Base-by-base conservation (phyloP, 1,140 invertebrate species). In the Drosophila virilis region DNA sequence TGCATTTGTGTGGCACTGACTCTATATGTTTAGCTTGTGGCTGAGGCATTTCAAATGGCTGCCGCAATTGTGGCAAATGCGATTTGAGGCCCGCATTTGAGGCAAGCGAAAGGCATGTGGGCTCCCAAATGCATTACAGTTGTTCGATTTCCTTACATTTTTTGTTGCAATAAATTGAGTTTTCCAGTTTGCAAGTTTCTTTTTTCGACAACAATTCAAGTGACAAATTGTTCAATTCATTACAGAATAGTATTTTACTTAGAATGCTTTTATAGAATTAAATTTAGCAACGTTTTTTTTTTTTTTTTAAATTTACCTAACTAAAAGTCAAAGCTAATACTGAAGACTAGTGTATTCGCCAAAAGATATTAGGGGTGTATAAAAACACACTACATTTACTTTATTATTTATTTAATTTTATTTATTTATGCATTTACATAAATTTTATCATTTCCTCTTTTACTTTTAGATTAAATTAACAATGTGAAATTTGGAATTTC, bases 81-180 rank as follows among this genome's bases (percentile, higher is more conserved):
- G 59, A 85, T 81, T 81, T 74, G 45, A 58, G 74, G 61, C 65
- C 64, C 46, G 46, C 43, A 64, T 38, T 32, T 51, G 52, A 5
- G 13, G 42, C 40, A 46, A 43, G 50, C 33, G 28, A 6, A 37
- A 40, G 46, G 28, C 48, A 40, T 62, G 60, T 52, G 46, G 37
- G 33, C 48, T 61, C 59, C 59, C 68, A 64, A 71, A 71, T 70
- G 67, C 38, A 32, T 62, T 58, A 43, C 55, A 38, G 45, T 64
- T 70, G 22, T 45, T 45, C 72, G 58, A 64, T 58, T 74, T 74
- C 40, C 67, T 64, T 43, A 40, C 42, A 51, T 42, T 50, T 55
- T 42, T 50, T 55, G 57, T 68, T 70, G 51, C 66, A 59, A 52
- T 52, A 70, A 70, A 74, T 74, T 58, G 38, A 62, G 42, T 74